Conservation (phyloP, 1,140 invertebrate species). For the Tyrophagus putrescentiae region DNA sequence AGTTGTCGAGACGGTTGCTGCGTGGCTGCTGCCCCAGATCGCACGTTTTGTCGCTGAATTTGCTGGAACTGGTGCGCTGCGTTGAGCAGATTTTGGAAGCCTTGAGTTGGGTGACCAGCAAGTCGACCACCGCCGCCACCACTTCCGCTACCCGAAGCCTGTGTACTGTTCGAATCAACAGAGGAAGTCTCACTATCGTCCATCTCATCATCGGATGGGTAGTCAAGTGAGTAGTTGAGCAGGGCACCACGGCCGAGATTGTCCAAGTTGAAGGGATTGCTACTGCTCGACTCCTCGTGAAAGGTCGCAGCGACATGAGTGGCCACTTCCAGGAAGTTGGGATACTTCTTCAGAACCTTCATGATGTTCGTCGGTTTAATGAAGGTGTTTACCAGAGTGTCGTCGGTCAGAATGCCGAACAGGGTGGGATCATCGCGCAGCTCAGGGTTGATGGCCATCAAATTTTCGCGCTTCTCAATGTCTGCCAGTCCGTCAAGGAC, state of each 20-base stretch:
- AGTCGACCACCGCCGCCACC: too few species aligned
- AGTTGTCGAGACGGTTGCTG: neutral
- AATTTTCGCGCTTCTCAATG: slow-evolving; percentile 21
- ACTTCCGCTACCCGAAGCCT: neutral
- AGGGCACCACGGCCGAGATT: neutral
- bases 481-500: slow-evolving; percentile 19
- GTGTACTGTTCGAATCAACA: neutral
- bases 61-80: too few species aligned
- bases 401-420: slow-evolving; percentile 20
- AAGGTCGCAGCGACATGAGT: slow-evolving; percentile 21
- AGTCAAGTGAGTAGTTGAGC: slow-evolving; percentile 20
- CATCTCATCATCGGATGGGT: slow-evolving; percentile 21
- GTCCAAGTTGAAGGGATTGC: neutral
- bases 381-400: slow-evolving; percentile 6
- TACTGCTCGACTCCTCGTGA: slow-evolving; percentile 18
- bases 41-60: too few species aligned
- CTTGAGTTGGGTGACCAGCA: neutral
- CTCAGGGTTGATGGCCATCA: slow-evolving; percentile 22
- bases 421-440: slow-evolving; percentile 19
- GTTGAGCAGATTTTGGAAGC: too few species aligned
- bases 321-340: slow-evolving; percentile 19
- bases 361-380: slow-evolving; percentile 13
- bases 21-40: too few species aligned
- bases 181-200: slow-evolving; percentile 10
- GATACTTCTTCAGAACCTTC: slow-evolving; percentile 21